These are phyloP conservation scores for Habropoda laboriosa DNA, from an alignment of 1,140 invertebrate species.

Conservation along the genomic window DNA sequence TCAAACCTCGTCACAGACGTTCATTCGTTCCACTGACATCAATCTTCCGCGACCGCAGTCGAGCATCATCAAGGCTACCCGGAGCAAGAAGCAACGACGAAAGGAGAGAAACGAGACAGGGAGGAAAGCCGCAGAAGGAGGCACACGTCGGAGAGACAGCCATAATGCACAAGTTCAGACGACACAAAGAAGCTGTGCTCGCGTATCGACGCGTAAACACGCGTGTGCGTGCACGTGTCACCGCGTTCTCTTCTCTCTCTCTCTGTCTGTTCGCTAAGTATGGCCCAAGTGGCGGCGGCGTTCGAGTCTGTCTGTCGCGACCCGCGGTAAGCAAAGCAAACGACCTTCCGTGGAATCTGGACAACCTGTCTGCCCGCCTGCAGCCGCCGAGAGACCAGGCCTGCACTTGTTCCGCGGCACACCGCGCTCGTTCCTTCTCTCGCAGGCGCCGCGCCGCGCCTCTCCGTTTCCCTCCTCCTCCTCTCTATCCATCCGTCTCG, in stretches of 20 bases:
- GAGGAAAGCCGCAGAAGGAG: not conserved
- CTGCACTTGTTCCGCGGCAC: slow-evolving; percentile 73
- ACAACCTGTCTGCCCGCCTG: slow-evolving; percentile 81
- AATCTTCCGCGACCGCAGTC: no score
- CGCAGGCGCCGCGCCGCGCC: not conserved
- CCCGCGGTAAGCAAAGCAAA: slow-evolving; percentile 82
- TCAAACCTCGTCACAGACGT: no score
- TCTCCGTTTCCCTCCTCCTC: slow-evolving; percentile 12
- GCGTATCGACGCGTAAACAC: slow-evolving; percentile 47
- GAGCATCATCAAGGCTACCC: no score
- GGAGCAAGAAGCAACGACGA: not conserved
- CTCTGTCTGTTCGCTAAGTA: slow-evolving; percentile 50
- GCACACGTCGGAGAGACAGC: not conserved
- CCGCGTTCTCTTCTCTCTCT: not conserved
- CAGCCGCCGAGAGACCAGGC: slow-evolving; percentile 74
- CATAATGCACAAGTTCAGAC: not conserved
- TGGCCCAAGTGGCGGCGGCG: slow-evolving; percentile 71
- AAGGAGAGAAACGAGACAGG: slow-evolving; percentile 13
- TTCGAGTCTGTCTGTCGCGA: slow-evolving; percentile 74
- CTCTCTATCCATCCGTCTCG: slow-evolving; percentile 50
- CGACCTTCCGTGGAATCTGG: slow-evolving; percentile 83
- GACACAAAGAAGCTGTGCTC: not conserved
- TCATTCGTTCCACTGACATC: no score
- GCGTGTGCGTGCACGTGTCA: slow-evolving; percentile 62
- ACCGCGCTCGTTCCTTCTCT: slow-evolving; percentile 53